phyloP scores from a whole-genome alignment of 1,140 invertebrate genomes.

The Thaumatotibia leucotreta region DNA sequence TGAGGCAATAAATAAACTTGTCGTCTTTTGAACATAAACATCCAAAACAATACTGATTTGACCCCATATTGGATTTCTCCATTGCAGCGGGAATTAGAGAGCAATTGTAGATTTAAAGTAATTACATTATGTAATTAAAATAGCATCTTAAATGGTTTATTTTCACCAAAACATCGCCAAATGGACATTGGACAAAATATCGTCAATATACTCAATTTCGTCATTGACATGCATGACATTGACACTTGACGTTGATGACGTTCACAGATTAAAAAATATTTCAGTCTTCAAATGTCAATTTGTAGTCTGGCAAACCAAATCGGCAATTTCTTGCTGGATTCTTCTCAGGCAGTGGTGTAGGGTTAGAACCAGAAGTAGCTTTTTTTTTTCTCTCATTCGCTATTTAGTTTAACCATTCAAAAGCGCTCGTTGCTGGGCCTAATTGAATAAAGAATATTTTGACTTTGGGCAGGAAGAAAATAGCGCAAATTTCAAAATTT shows the following conservation, averaged over 20 bases:
- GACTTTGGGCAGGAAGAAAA: too few species aligned
- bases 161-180: not conserved
- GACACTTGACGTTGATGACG: not conserved
- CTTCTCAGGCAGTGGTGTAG: too few species aligned
- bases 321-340: too few species aligned
- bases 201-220: not conserved
- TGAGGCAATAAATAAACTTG: conserved; percentile 22
- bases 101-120: not conserved
- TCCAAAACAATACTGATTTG: conserved; percentile 29
- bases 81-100: not conserved
- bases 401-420: too few species aligned
- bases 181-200: too few species aligned
- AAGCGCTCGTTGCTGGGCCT: too few species aligned
- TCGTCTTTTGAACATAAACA: conserved; percentile 31
- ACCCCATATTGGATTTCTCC: not conserved
- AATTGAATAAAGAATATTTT: too few species aligned
- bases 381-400: too few species aligned
- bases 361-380: too few species aligned
- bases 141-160: not conserved
- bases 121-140: not conserved
- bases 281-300: not conserved
- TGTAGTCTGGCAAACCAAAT: too few species aligned
- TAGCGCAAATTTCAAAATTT: too few species aligned
- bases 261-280: not conserved
- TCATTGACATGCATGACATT: not conserved